A percentile compares a stretch with the other conserved stretches of the same genome.
These are phyloP conservation scores for Geopemphigus sp. DNA, from an alignment of 1,140 invertebrate genomes.

Conservation along the genomic window DNA sequence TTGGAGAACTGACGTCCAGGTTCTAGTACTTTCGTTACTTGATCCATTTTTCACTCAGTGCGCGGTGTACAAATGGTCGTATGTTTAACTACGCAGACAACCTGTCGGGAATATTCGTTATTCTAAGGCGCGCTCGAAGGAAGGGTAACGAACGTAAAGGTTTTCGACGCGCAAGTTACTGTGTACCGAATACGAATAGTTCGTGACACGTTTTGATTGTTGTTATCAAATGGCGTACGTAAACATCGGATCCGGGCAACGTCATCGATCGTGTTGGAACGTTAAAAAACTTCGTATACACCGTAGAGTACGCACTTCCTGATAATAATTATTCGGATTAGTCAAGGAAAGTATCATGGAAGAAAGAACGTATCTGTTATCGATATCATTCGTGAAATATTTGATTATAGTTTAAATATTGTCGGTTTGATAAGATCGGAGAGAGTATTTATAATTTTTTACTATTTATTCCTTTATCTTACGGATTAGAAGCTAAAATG, in stretches of 20 bases:
- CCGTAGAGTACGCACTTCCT: neutral
- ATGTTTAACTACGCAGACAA: no score
- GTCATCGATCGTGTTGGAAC: slow-evolving; percentile 32
- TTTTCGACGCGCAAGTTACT: neutral
- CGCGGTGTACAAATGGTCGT: neutral
- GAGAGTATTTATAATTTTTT: no score
- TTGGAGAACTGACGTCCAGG: slow-evolving; percentile 95
- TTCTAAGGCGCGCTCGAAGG: no score
- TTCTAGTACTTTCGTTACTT: slow-evolving; percentile 91
- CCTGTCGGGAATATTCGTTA: no score
- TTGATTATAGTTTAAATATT: no score
- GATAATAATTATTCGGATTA: no score
- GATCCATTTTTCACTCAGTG: slow-evolving; percentile 76
- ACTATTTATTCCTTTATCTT: no score
- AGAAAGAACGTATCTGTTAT: no score
- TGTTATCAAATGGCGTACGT: slow-evolving; percentile 24
- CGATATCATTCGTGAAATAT: no score
- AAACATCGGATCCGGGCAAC: slow-evolving; percentile 12
- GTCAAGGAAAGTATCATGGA: no score
- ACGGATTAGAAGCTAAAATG: no score
- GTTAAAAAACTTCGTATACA: neutral
- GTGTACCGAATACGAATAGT: neutral
- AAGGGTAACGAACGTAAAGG: neutral
- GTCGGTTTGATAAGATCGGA: no score
- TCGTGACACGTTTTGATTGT: slow-evolving; percentile 41